Evolutionary conservation across 2,113 vertebrate species (phyloP), one percentile per base, ranked within the genome.

Genomic region (Camelus dromedarius): DNA sequence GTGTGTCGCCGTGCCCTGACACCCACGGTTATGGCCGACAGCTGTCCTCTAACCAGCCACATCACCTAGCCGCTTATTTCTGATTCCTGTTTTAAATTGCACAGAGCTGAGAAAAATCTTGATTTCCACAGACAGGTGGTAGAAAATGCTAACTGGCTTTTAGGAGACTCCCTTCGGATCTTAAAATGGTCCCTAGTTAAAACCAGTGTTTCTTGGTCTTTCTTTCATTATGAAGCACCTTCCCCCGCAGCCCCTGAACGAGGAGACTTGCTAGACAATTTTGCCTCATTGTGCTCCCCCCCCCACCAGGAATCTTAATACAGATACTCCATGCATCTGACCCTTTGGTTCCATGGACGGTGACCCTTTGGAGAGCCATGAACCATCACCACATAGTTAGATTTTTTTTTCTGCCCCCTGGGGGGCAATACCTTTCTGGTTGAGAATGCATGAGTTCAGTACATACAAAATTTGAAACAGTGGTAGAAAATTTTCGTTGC

Each of bases 101-200:
- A 83, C 42, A 67, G 38, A 66, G n/a, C 30, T 66, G 75, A 70
- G 72, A 64, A 42, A 79, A 48, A 91, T 50, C 86, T 93, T 84
- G 16, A 95, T 95, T 93, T 87, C 88, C n/a, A 66, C 35, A 86
- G 62, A 12, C n/a, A 83, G 76, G 56, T 26, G 20, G 67, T 32
- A 75, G 67, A 52, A 52, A 95, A 82, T 38, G 69, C n/a, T 35
- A 91, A 67, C 8, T 62, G 66, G 35, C 64, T 86, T 67, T 70
- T 35, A 19, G 50, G 12, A 92, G 14, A 67, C 20, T 60, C 7
- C 10, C 42, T 76, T 76, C 16, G n/a, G n/a, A 81, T 35, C 48
- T 76, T 58, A 84, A 48, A 67, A 32, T 1, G 26, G 28, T 70
- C 32, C 60, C 83, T 60, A 28, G 19, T 60, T 60, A 76, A 76